Conservation (phyloP, 2,888 invertebrate genomes). For the Litoditis marina region DNA sequence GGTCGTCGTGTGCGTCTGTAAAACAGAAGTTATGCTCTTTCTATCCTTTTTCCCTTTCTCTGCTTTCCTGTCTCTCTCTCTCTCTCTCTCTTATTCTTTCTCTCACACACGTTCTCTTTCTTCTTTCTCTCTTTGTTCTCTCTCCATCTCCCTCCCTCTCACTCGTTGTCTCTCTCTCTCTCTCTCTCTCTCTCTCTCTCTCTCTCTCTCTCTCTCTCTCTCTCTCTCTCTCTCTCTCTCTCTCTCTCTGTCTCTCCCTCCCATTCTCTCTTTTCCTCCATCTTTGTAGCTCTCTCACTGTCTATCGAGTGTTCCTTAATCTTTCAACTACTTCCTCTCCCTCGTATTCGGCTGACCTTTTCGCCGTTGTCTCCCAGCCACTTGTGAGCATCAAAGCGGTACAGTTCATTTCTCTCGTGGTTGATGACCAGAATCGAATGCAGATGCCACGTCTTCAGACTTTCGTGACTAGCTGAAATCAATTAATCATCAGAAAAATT, state of each 20-base stretch:
- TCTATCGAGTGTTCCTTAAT: neutral
- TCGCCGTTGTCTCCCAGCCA: slow-evolving; percentile 1
- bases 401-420: slow-evolving; percentile 8
- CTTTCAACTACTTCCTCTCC: slow-evolving; percentile 14
- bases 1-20: too few species aligned
- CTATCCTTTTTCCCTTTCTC: neutral
- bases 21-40: neutral
- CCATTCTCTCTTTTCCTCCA: slow-evolving; percentile 11
- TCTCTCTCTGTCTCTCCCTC: slow-evolving; percentile 18
- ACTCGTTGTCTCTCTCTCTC: slow-evolving; percentile 1
- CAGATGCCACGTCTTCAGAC: slow-evolving; percentile 4
- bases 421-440: slow-evolving; percentile 10
- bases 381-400: slow-evolving; percentile 1
- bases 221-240: slow-evolving; percentile 1
- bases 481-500: neutral
- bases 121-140: neutral
- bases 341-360: neutral
- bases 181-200: slow-evolving; percentile 6
- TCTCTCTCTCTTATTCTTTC: slow-evolving; percentile 3
- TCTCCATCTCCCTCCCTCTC: neutral
- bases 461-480: neutral
- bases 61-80: neutral
- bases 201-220: slow-evolving; percentile 1
- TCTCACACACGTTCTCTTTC: neutral
- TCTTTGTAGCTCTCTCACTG: slow-evolving; percentile 15